phyloP scores from a whole-genome alignment of 2,888 invertebrate species.

The Corbicula japonica region DNA sequence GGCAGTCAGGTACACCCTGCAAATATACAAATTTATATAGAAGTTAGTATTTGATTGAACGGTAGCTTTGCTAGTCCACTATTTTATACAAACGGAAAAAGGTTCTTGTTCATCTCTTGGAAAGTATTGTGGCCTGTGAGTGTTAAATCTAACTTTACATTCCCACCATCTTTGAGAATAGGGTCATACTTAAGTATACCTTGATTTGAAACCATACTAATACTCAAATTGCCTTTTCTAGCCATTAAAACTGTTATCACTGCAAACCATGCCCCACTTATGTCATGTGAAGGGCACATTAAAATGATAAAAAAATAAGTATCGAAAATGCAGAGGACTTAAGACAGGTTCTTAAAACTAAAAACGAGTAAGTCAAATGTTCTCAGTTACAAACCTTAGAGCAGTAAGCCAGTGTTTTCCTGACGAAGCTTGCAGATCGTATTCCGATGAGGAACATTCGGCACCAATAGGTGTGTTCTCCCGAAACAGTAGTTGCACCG shows the following conservation, averaged over 20 bases:
- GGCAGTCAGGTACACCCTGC: constrained; percentile 69
- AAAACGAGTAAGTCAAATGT: not conserved
- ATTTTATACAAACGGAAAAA: too few relatives aligned
- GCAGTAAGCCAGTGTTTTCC: constrained; percentile 73
- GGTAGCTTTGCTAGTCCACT: too few relatives aligned
- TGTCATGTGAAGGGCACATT: not conserved
- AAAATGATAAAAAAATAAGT: not conserved
- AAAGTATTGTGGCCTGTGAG: too few relatives aligned
- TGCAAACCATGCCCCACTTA: not conserved
- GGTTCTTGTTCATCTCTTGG: too few relatives aligned
- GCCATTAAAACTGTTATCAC: not conserved
- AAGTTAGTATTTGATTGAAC: too few relatives aligned
- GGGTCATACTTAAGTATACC: constrained; percentile 26
- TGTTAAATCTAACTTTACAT: too few relatives aligned
- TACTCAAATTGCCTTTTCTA: not conserved
- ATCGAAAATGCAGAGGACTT: not conserved
- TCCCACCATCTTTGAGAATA: too few relatives aligned
- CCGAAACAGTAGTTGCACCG: constrained; percentile 56
- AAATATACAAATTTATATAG: constrained; percentile 18
- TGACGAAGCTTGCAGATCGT: constrained; percentile 29
- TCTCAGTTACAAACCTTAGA: constrained; percentile 66
- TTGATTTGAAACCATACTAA: constrained; percentile 1
- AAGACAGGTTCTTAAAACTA: not conserved
- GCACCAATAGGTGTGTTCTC: constrained; percentile 46
- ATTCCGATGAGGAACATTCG: constrained; percentile 52